Conservation (phyloP, 2,888 invertebrate genomes). For the Orthosia incerta region DNA sequence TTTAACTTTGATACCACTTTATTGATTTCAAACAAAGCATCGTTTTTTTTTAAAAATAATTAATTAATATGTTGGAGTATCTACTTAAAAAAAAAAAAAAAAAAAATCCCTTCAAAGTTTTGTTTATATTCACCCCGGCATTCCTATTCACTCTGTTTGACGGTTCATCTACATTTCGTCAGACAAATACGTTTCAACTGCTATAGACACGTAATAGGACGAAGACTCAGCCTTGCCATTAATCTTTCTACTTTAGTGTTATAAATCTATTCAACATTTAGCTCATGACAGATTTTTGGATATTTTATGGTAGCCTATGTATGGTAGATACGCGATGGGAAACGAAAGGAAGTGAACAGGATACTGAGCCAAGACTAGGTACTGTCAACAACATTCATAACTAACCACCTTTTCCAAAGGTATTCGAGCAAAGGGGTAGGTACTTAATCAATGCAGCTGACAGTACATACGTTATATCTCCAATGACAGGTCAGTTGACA, state of each 20-base stretch:
- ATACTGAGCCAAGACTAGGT: not conserved
- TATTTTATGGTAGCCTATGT: too few relatives aligned
- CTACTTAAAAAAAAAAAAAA: too few relatives aligned
- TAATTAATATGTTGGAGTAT: too few relatives aligned
- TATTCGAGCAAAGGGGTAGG: conserved; percentile 1
- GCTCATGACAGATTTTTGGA: too few relatives aligned
- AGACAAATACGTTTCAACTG: not conserved
- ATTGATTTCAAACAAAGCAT: too few relatives aligned
- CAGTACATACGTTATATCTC: conserved; percentile 18
- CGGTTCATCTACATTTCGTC: not conserved
- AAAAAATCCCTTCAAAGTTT: too few relatives aligned
- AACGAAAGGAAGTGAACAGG: too few relatives aligned
- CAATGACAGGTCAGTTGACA: conserved; percentile 38
- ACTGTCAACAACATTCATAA: not conserved
- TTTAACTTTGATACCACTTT: too few relatives aligned
- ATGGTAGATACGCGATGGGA: too few relatives aligned
- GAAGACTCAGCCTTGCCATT: not conserved
- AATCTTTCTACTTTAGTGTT: not conserved
- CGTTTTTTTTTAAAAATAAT: too few relatives aligned
- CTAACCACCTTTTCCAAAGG: not conserved
- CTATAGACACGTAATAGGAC: not conserved
- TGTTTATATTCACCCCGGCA: too few relatives aligned
- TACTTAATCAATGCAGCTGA: conserved; percentile 12
- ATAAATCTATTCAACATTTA: too few relatives aligned
- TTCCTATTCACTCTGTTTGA: not conserved